Evolutionary conservation across 53 echinoderm and acorn worm species (phyloP).

Genomic region (Henricia sp.): DNA sequence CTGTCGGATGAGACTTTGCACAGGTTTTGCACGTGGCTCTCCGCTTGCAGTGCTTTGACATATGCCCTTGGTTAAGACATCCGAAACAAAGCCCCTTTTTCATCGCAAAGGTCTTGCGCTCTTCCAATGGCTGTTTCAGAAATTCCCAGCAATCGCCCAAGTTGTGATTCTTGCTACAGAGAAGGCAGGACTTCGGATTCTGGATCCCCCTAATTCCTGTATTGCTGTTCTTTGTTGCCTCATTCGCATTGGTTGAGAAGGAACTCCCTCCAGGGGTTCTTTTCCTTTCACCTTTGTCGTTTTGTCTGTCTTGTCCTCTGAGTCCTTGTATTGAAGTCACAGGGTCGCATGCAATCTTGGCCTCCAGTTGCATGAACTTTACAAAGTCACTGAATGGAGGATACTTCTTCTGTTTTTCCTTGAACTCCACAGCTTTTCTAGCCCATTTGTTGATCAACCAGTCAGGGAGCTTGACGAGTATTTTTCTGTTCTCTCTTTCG

Average conservation of each 20-base stretch:
- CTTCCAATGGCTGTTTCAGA: not conserved
- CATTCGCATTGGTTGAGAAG: conserved; percentile 4
- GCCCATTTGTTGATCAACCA: conserved; percentile 53
- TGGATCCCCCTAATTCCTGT: not conserved
- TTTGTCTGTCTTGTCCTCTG: not conserved
- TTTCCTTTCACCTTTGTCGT: not conserved
- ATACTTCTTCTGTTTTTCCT: conserved; percentile 24
- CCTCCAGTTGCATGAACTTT: conserved; percentile 24
- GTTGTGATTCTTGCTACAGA: conserved; percentile 37
- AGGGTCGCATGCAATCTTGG: conserved; percentile 57
- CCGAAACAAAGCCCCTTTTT: conserved; percentile 58
- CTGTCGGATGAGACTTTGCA: conserved; percentile 37
- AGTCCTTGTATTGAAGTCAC: conserved; percentile 18
- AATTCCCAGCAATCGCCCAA: conserved; percentile 44
- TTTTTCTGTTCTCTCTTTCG: conserved; percentile 51
- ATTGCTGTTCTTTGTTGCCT: not conserved
- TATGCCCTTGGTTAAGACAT: conserved; percentile 55
- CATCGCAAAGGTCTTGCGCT: conserved; percentile 29
- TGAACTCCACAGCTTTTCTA: conserved; percentile 16
- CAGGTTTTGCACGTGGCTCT: conserved; percentile 29
- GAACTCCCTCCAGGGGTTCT: conserved; percentile 21
- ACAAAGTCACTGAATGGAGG: conserved; percentile 39
- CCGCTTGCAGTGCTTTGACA: conserved; percentile 32
- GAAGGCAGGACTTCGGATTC: not conserved
- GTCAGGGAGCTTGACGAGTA: conserved; percentile 63